These are phyloP conservation scores for Rhyzopertha dominica DNA, from an alignment of 1,140 invertebrate species.

Conservation along the genomic window DNA sequence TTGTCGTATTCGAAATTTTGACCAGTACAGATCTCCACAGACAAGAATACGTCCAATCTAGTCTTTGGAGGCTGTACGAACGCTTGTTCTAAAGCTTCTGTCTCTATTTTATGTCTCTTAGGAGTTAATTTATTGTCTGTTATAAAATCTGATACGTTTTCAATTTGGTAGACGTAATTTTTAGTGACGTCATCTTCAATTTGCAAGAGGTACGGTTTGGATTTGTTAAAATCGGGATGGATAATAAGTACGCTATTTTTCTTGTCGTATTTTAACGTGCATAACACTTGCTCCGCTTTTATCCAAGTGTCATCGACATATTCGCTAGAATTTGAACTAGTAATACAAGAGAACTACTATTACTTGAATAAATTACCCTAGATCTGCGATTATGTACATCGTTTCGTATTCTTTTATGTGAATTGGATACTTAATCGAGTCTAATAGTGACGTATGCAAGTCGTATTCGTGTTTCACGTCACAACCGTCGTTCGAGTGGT, in stretches of 20 bases:
- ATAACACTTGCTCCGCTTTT: conserved; percentile 33
- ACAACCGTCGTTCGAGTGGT: not conserved
- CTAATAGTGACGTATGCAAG: conserved; percentile 12
- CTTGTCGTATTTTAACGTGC: conserved; percentile 32
- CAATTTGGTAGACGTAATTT: conserved; percentile 21
- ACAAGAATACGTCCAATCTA: conserved; percentile 30
- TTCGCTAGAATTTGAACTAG: conserved; percentile 27
- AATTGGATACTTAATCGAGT: conserved; percentile 19
- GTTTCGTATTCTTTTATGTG: conserved; percentile 13
- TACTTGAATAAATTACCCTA: conserved; percentile 29
- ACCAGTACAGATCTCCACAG: conserved; percentile 33
- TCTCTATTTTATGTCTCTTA: conserved; percentile 5
- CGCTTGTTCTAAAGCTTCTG: conserved; percentile 8
- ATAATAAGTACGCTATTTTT: conserved; percentile 26
- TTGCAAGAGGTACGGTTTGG: conserved; percentile 20
- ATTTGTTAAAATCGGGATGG: conserved; percentile 37
- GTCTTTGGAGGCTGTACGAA: conserved; percentile 32
- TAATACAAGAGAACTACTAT: not conserved
- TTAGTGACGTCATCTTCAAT: conserved; percentile 15
- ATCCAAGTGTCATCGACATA: conserved; percentile 37
- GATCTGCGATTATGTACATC: conserved; percentile 38
- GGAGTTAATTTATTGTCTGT: conserved; percentile 18
- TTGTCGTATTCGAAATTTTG: conserved; percentile 33
- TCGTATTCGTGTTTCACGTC: conserved; percentile 17
- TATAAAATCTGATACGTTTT: conserved; percentile 21